These are phyloP conservation scores for Neuroscelio doddi DNA, from an alignment of 2,888 invertebrate species.

Conservation along the genomic window DNA sequence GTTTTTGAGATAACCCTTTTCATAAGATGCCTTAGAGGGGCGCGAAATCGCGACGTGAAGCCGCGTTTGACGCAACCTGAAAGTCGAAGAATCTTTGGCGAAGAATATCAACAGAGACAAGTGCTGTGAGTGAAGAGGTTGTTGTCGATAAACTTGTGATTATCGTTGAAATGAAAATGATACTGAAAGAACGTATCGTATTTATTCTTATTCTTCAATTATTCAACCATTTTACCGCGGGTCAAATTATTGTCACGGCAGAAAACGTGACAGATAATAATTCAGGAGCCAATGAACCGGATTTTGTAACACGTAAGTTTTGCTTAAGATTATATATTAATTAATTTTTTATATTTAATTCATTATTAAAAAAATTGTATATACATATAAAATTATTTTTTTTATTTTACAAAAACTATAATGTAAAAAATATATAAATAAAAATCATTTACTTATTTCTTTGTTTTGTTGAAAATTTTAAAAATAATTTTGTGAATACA, in stretches of 20 bases:
- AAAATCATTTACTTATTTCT: too few relatives aligned
- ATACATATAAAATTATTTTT: too few relatives aligned
- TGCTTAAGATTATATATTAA: neutral
- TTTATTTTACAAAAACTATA: too few relatives aligned
- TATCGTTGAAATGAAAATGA: neutral
- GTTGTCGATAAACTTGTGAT: neutral
- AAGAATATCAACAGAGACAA: conserved; percentile 3
- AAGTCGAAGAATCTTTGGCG: conserved; percentile 3
- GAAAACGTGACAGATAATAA: conserved; percentile 23
- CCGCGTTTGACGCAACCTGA: conserved; percentile 22
- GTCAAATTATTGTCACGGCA: conserved; percentile 45
- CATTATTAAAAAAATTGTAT: neutral
- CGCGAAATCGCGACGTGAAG: conserved; percentile 33
- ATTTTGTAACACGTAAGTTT: conserved; percentile 66
- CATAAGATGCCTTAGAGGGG: conserved; percentile 34
- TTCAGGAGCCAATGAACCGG: conserved; percentile 58
- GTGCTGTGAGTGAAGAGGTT: neutral
- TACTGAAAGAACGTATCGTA: neutral
- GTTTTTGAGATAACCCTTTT: conserved; percentile 28
- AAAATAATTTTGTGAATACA: too few relatives aligned
- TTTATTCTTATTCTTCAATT: conserved; percentile 49
- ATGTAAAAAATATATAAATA: too few relatives aligned
- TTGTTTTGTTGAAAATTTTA: too few relatives aligned
- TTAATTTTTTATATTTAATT: conserved; percentile 8
- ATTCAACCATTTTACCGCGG: conserved; percentile 31